Evolutionary conservation across 2,797 vertebrate genomes (phyloP).

Genomic region (Scolopax bukidnonensis): DNA sequence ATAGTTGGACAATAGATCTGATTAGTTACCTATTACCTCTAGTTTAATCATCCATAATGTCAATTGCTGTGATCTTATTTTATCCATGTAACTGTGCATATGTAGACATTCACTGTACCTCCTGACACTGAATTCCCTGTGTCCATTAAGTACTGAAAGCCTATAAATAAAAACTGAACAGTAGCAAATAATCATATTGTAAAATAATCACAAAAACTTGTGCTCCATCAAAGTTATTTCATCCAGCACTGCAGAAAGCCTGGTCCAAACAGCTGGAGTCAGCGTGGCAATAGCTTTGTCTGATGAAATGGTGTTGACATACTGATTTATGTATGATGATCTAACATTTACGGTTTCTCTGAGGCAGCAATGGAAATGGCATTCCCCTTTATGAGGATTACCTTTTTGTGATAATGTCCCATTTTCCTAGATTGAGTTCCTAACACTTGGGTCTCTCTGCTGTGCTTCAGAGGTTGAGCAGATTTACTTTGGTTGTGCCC

Average conservation of each 20-base stretch:
- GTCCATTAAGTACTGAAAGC: background rate
- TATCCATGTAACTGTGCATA: background rate
- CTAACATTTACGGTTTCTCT: background rate
- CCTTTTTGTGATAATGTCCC: background rate
- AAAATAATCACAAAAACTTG: background rate
- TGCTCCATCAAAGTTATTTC: background rate
- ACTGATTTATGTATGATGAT: background rate
- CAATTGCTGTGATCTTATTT: background rate
- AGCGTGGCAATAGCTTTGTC: background rate
- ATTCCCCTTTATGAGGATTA: background rate
- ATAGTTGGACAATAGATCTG: background rate
- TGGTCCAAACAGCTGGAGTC: background rate
- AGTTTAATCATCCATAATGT: background rate
- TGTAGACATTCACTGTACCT: background rate
- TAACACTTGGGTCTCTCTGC: background rate
- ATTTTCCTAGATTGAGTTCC: background rate
- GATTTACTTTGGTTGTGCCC: background rate
- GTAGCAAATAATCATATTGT: background rate
- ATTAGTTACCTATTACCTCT: background rate
- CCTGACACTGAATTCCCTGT: background rate
- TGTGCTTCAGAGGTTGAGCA: background rate
- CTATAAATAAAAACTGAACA: background rate
- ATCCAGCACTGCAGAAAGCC: background rate
- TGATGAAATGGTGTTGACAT: background rate
- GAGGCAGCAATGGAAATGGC: background rate